These are phyloP conservation scores for Hypsopygia costalis DNA, from an alignment of 2,888 invertebrate genomes.

Conservation along the genomic window DNA sequence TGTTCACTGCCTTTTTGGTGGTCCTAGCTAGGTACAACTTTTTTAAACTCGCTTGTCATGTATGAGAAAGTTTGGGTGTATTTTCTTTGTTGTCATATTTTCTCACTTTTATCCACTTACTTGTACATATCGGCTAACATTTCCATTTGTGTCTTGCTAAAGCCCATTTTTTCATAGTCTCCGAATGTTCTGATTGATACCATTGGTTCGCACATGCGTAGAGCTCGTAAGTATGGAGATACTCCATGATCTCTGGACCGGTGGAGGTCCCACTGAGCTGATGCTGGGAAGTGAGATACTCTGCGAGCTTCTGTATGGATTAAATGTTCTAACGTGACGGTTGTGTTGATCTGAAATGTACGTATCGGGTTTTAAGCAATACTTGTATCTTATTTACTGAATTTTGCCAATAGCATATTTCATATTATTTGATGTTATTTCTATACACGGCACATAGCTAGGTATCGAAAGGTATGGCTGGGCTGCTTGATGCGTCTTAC, in stretches of 20 bases:
- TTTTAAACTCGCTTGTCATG: too few relatives aligned
- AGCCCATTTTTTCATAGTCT: constrained; percentile 79
- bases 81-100: neutral
- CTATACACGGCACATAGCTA: too few relatives aligned
- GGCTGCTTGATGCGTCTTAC: too few relatives aligned
- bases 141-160: constrained; percentile 79
- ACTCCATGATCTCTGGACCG: constrained; percentile 89
- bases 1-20: too few relatives aligned
- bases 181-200: constrained; percentile 74
- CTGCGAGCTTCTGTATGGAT: constrained; percentile 83
- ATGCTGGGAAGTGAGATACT: constrained; percentile 78
- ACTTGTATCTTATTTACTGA: neutral
- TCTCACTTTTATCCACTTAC: constrained; percentile 45
- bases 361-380: neutral
- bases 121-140: constrained; percentile 85
- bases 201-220: constrained; percentile 84
- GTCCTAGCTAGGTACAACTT: too few relatives aligned
- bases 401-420: too few relatives aligned
- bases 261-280: constrained; percentile 71
- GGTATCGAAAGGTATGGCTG: too few relatives aligned
- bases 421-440: too few relatives aligned
- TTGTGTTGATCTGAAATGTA: constrained; percentile 73
- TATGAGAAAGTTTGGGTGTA: too few relatives aligned
- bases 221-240: constrained; percentile 85
- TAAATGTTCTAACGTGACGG: constrained; percentile 81